Evolutionary conservation across 2,888 invertebrate genomes (phyloP), one percentile per base, ranked within the genome.

Genomic region (Hypolimnas misippus): DNA sequence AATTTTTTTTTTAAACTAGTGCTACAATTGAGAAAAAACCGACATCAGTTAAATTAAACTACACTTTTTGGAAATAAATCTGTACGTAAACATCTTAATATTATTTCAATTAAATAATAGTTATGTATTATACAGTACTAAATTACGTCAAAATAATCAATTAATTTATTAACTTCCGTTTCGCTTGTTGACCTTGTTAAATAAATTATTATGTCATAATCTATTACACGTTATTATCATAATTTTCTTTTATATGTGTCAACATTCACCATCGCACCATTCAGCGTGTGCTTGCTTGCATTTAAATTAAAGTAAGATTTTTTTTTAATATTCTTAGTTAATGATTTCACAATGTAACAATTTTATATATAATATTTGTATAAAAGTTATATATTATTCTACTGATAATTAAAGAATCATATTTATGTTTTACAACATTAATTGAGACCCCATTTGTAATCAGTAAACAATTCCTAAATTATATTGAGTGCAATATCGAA

Each of bases 121-220:
- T 16, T n/a, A 6, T 33, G 7, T n/a, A 21, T 51, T 17, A 29
- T 19, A 33, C 16, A 25, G 17, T 17, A 51, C 8, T 19, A 14
- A 40, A 12, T 49, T 46, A 14, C 14, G 25, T 33, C 10, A 19
- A 19, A 10, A n/a, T 25, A 35, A 42, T 14, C 10, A 57, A 35
- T 16, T 49, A 21, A 21, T 1, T 19, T 12, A 19, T 1, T 21
- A 19, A 38, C 17, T 42, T 46, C 44, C 21, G 12, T 21, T 46
- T 3, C 51, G 57, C 10, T 2, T 40, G 33, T 17, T 51, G 51
- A 51, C 50, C 57, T 58, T 58, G 51, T 40, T 57, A 14, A 51
- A 58, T 51, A 19, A 58, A 19, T 51, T 42, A n/a, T 40, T 14
- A 29, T 57, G 19, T 58, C 50, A 58, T 40, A 38, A 10, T 51